Percentiles rank a stretch among this genome's conserved stretches.
These are phyloP conservation scores for Homarus gammarus DNA, from an alignment of 2,888 invertebrate genomes.

Conservation along the genomic window DNA sequence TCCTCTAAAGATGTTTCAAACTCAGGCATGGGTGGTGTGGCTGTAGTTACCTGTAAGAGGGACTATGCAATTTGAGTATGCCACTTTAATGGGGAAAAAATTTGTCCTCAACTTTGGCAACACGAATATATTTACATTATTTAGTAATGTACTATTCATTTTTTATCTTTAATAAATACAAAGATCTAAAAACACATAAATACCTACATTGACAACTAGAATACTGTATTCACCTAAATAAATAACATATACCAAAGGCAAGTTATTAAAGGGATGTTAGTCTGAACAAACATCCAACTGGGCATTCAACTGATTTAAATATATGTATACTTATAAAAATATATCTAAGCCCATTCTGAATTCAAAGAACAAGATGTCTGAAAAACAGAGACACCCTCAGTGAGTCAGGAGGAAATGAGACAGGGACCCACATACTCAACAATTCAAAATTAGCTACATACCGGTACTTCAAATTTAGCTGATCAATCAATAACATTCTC, in stretches of 20 bases:
- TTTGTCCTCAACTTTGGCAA: too few species aligned
- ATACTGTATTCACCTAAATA: not conserved
- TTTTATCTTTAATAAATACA: too few species aligned
- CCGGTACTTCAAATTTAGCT: not conserved
- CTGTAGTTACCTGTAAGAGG: too few species aligned
- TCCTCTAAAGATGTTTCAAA: too few species aligned
- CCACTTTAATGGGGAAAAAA: too few species aligned
- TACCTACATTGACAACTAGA: not conserved
- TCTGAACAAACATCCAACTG: not conserved
- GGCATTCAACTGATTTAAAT: not conserved
- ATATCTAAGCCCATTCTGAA: not conserved
- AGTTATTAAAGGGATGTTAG: not conserved
- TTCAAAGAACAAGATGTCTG: not conserved
- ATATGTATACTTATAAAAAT: conserved; percentile 5
- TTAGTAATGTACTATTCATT: too few species aligned
- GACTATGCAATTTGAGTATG: too few species aligned
- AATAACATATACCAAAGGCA: not conserved
- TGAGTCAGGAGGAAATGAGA: not conserved
- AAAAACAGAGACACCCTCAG: not conserved
- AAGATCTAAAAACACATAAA: not conserved
- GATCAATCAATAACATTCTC: too few species aligned
- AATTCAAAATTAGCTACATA: too few species aligned
- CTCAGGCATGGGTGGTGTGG: too few species aligned
- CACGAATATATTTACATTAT: too few species aligned
- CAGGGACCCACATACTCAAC: too few species aligned